phyloP scores from a whole-genome alignment of 2,113 vertebrate species.

The Ammodytes dubius region DNA sequence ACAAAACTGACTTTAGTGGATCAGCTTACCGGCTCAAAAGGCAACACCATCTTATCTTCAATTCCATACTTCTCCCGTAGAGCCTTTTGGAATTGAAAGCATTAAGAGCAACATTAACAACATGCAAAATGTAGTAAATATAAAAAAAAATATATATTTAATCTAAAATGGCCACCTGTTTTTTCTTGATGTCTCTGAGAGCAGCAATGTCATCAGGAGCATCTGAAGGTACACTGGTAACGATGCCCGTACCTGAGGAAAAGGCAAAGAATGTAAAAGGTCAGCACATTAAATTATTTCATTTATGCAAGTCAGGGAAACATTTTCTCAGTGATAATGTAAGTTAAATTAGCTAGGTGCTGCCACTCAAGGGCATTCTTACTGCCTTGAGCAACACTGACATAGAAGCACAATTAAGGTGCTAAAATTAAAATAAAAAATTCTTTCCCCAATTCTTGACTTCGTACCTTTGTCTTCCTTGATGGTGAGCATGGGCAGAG shows the following conservation, averaged over 20 bases:
- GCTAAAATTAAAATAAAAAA: background rate
- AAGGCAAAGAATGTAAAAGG: background rate
- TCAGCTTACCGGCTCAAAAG: conserved; percentile 93
- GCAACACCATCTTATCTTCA: conserved; percentile 96
- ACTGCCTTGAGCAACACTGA: background rate
- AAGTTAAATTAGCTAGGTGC: background rate
- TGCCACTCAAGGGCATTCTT: background rate
- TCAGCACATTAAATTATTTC: background rate
- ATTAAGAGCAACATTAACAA: background rate
- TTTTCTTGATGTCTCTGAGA: conserved; percentile 96
- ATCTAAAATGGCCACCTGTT: conserved; percentile 84
- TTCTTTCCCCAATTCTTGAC: background rate
- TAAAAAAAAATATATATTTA: too few relatives aligned
- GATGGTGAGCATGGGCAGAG: conserved; percentile 97
- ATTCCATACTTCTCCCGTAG: conserved; percentile 94
- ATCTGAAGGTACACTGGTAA: conserved; percentile 98
- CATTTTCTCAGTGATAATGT: background rate
- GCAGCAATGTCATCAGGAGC: conserved; percentile 96
- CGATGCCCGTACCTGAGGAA: conserved; percentile 92
- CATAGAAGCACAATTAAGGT: background rate
- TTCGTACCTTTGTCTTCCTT: conserved; percentile 97
- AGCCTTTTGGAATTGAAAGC: conserved; percentile 81
- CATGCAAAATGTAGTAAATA: background rate
- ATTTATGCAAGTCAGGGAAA: background rate
- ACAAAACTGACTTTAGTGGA: background rate